A percentile compares a stretch with the other conserved stretches of the same genome.
phyloP scores from a whole-genome alignment of 2,113 vertebrate genomes.

The Ranitomeya imitator region DNA sequence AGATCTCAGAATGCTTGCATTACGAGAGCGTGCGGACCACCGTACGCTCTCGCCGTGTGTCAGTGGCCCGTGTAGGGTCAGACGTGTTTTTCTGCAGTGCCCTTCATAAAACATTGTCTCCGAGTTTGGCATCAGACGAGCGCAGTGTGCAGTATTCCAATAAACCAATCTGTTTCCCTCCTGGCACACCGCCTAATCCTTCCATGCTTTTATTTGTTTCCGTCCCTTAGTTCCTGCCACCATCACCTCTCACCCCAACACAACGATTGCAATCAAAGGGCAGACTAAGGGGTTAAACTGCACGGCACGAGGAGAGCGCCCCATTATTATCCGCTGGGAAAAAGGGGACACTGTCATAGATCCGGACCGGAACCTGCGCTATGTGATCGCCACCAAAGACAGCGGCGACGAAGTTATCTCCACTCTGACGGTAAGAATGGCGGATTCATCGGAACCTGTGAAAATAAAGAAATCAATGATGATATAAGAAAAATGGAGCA shows the following conservation, averaged over 20 bases:
- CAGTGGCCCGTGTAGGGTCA: background rate
- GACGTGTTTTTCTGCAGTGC: background rate
- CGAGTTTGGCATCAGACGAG: background rate
- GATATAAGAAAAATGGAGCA: background rate
- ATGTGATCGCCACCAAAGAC: conserved; percentile 93
- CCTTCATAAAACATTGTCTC: background rate
- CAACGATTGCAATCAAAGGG: conserved; percentile 97
- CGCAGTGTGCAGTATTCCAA: background rate
- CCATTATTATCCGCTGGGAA: conserved; percentile 99
- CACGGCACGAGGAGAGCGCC: conserved; percentile 91
- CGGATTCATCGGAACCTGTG: fast-evolving
- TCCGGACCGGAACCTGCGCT: conserved; percentile 90
- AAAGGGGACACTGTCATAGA: conserved; percentile 96
- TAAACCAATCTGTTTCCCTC: conserved; percentile 20
- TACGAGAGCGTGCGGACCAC: background rate
- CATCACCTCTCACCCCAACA: conserved; percentile 98
- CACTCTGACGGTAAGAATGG: conserved; percentile 84
- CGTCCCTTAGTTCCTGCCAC: conserved; percentile 86
- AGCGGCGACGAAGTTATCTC: conserved; percentile 94
- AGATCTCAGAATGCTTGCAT: conserved; percentile 26
- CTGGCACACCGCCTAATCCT: background rate
- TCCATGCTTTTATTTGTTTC: background rate
- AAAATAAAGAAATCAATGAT: background rate
- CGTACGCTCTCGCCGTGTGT: background rate
- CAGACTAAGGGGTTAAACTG: conserved; percentile 96